A percentile compares a stretch with the other conserved stretches of the same genome.
phyloP scores from a whole-genome alignment of 92 coral and sea anemone genomes.

The Epizoanthus stellaris region DNA sequence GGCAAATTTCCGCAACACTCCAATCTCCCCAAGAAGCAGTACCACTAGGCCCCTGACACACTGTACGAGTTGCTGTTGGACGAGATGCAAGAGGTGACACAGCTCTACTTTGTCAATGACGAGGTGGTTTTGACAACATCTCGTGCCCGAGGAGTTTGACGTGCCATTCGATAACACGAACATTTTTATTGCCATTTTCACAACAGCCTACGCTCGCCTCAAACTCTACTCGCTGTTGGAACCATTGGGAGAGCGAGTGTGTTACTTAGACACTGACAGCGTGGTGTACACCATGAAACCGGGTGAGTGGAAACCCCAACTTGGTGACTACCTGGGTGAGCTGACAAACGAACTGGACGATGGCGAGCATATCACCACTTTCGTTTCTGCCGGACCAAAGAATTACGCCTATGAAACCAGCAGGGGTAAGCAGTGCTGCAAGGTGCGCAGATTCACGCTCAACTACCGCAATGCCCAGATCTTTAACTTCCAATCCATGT shows the following conservation, averaged over 20 bases:
- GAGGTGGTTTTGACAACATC: too few relatives aligned
- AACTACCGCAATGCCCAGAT: too few relatives aligned
- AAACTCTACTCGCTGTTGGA: neutral
- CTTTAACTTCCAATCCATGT: too few relatives aligned
- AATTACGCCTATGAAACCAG: neutral
- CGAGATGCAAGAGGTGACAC: too few relatives aligned
- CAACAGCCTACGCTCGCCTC: neutral
- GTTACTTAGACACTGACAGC: too few relatives aligned
- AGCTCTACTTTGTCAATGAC: too few relatives aligned
- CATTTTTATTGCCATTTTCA: constrained; percentile 19
- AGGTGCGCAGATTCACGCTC: neutral
- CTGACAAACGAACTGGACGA: constrained; percentile 6
- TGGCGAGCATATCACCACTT: neutral
- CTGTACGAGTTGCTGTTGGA: too few relatives aligned
- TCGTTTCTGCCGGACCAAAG: neutral
- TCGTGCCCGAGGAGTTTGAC: neutral
- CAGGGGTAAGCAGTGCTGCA: neutral
- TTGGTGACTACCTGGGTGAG: too few relatives aligned
- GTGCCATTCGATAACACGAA: neutral
- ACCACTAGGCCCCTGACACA: too few relatives aligned
- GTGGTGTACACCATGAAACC: too few relatives aligned
- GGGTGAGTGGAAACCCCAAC: too few relatives aligned
- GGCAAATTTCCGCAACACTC: neutral
- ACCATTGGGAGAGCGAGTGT: neutral
- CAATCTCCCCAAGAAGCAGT: too few relatives aligned